Base-by-base conservation (phyloP, 1,140 invertebrate genomes). In the Mizuhopecten yessoensis region DNA sequence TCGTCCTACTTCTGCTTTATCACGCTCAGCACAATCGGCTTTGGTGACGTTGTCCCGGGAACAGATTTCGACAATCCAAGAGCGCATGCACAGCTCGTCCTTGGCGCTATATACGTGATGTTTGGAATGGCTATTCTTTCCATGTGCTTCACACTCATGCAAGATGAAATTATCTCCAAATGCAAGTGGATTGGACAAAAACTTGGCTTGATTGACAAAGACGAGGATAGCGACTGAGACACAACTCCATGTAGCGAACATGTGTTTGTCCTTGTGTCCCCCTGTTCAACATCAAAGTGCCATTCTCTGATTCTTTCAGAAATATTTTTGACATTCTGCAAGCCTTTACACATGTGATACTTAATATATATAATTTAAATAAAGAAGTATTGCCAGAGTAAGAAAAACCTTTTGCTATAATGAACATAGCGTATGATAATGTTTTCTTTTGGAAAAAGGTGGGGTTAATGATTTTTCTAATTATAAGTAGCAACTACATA, bases 101-200 rank as follows among this genome's bases (percentile, higher is more conserved):
- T 99, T 33, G 97, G 97, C 0, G 95, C 94, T 45, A 92, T 95
- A n/a, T 95, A 96, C 92, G 86, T 93, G 75, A 98, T 99, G 97
- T 97, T 99, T 89, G 99, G 99, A 39, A 99, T 99, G 98, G 99
- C 99, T 3, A 97, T 99, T 7, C 98, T 99, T 86, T 99, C 99
- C 92, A 99, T 99, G 99, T 99, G 99, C 96, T 99, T 99, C 97
- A 99, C 99, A 97, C 97, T 99, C 42, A 99, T 99, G 98, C 98
- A 99, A 97, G 99, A 95, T 20, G 94, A 95, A 88, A 95, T 96
- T 42, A 92, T 94, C 9, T 91, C 94, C n/a, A 99, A 98, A 96
- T 97, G 98, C 92, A 97, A 98, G 57, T 97, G 97, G 33, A 96
- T 98, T 34, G 98, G 96, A 20, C 92, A 94, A 75, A 96, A 95